Base-by-base conservation (phyloP, 2,888 invertebrate species). In the Globia sparganii region DNA sequence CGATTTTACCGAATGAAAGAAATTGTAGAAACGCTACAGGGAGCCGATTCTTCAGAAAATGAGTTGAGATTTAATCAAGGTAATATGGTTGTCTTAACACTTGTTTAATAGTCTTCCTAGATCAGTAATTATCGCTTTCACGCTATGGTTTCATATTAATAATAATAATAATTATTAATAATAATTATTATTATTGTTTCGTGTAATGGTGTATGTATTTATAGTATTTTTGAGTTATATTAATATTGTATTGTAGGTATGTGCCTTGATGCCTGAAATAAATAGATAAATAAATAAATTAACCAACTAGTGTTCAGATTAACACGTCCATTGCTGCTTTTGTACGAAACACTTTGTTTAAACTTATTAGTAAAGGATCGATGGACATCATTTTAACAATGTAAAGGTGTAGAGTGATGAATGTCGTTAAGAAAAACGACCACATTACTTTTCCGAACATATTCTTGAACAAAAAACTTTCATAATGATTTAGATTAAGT, bases 401-500 rank as follows among this genome's bases (percentile, higher is more conserved):
- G 15, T 61, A 31, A 43, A 34, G 21, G 61, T 58, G 28, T 72
- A 59, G 64, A 86, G 28, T 72, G 46, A 86, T 80, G 77, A 43
- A 64, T 56, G n/a, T 78, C 68, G 53, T 86, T 59, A 83, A 86
- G 73, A 68, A 83, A 81, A 81, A 86, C 65, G 64, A 59, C 34
- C 56, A 11, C 75, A 80, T 86, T 74, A 77, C 34, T 83, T 83
- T 83, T 53, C 62, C 58, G 0, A 75, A 69, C 46, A 62, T 77
- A 77, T 75, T 75, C 58, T 75, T 74, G 3, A 59, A 69, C 64
- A 74, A 66, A 65, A 81, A 72, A 78, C 49, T 76, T 76, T 77
- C 73, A 58, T 49, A 49, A 62, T 75, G 72, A 77, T 78, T 84
- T 78, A 77, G 77, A 81, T 75, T 78, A 83, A 83, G 79, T 82